These are phyloP conservation scores for Linurgus olivaceus DNA, from an alignment of 2,797 vertebrate species.

Conservation along the genomic window DNA sequence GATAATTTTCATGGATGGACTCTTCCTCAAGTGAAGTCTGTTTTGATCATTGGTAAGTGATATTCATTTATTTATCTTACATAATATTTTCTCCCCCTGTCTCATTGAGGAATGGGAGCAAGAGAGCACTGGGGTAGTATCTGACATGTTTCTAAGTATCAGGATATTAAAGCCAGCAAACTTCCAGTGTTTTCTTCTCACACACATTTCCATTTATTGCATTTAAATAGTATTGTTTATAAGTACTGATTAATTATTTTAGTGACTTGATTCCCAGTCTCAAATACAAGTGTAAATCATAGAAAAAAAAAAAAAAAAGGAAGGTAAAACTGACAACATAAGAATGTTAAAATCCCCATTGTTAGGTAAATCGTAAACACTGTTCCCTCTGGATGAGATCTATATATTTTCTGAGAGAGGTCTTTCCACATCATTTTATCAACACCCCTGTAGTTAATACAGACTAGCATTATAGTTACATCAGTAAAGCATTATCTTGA, in stretches of 20 bases:
- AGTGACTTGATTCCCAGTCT: not conserved
- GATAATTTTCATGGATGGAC: not conserved
- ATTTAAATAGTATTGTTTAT: not conserved
- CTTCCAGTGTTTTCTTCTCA: not conserved
- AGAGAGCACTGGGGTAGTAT: not conserved
- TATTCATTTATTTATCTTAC: not conserved
- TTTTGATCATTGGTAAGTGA: not conserved
- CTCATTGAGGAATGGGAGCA: not conserved
- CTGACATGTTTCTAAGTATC: not conserved
- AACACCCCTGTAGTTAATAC: conserved; percentile 1
- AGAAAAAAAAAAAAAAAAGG: accelerated
- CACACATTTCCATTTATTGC: not conserved
- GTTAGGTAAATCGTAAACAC: conserved; percentile 44
- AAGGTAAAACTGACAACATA: accelerated
- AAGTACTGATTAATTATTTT: not conserved
- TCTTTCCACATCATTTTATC: not conserved
- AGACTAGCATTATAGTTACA: not conserved
- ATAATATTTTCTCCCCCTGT: not conserved
- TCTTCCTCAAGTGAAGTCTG: not conserved
- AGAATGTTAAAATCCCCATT: not conserved
- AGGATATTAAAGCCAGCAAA: not conserved
- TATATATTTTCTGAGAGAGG: not conserved
- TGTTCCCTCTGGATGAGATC: not conserved
- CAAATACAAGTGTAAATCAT: not conserved
- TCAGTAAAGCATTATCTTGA: conserved; percentile 24